Base-by-base conservation (phyloP, 2,113 vertebrate genomes). In the Panthera uncia region DNA sequence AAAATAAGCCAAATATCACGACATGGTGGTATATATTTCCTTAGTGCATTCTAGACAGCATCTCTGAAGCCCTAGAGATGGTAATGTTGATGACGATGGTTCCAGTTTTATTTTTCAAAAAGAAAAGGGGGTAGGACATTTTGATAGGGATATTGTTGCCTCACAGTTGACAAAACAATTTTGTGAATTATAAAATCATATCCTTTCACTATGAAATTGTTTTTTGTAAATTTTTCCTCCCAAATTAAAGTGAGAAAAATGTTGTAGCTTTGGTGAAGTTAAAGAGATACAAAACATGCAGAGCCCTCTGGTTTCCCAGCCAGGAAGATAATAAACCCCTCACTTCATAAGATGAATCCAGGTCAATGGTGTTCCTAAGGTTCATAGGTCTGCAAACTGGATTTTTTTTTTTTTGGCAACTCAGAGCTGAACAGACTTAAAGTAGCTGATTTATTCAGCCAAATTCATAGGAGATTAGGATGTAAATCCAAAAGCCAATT, bases 211-310 rank as follows among this genome's bases (percentile, higher is more conserved):
- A 4, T 92, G 9, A 95, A 91, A 61, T 38, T 68, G 12, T 69
- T 86, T 89, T 74, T 83, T 55, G 90, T 86, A 84, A 81, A 71
- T 76, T 87, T 66, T 87, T 90, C n/a, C 48, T 92, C 80, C 25
- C 29, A 92, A 81, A 55, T 27, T 74, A 10, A 94, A 71, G 52
- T 65, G 52, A 79, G 6, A 71, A 90, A 95, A 74, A 90, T 33
- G 1, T 25, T 23, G 4, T 57, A 14, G 38, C 31, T 63, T 83
- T 92, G 73, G 18, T 61, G 27, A 90, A 82, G 12, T 69, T 69
- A 89, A 84, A 88, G 27, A 89, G 9, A 93, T 11, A 82, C 4
- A 9, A 66, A 83, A 83, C 1, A 61, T 1, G 16, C 1, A 81
- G 33, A 18, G 13, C 7, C 31, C 78, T 66, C 36, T 96, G 31